Evolutionary conservation across 2,113 vertebrate genomes (phyloP).

Genomic region (Bos javanicus): DNA sequence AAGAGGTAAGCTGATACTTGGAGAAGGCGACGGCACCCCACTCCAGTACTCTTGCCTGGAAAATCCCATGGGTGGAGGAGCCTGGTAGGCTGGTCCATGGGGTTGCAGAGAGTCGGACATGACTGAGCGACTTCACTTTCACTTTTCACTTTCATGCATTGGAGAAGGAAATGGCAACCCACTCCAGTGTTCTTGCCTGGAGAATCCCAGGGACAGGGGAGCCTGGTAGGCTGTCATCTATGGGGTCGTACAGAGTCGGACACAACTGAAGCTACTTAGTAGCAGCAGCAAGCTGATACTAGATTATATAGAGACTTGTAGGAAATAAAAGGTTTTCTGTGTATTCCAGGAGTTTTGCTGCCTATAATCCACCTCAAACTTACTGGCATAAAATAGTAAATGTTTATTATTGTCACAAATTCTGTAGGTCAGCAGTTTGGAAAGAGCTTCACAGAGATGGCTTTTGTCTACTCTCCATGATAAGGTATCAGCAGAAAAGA

Average conservation of each 20-base stretch:
- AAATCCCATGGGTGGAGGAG: no score
- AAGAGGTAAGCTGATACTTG: background rate
- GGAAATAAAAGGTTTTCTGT: background rate
- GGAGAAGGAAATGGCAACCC: background rate
- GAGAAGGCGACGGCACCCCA: no score
- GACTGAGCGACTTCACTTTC: no score
- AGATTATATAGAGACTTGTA: background rate
- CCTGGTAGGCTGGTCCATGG: no score
- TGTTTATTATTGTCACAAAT: background rate
- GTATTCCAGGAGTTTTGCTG: background rate
- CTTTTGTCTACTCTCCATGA: background rate
- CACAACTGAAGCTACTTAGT: fast-evolving
- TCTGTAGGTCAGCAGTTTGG: background rate
- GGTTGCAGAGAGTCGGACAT: fast-evolving
- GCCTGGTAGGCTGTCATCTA: background rate
- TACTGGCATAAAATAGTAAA: background rate
- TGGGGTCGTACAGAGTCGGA: background rate
- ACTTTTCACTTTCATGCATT: no score
- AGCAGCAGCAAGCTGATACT: background rate
- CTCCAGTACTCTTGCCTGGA: no score
- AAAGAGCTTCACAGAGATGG: background rate
- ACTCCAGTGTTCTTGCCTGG: background rate
- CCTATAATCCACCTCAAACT: background rate
- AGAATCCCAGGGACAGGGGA: fast-evolving
- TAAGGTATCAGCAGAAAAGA: background rate